Evolutionary conservation across 2,113 vertebrate species (phyloP).

Genomic region (Rissa tridactyla): DNA sequence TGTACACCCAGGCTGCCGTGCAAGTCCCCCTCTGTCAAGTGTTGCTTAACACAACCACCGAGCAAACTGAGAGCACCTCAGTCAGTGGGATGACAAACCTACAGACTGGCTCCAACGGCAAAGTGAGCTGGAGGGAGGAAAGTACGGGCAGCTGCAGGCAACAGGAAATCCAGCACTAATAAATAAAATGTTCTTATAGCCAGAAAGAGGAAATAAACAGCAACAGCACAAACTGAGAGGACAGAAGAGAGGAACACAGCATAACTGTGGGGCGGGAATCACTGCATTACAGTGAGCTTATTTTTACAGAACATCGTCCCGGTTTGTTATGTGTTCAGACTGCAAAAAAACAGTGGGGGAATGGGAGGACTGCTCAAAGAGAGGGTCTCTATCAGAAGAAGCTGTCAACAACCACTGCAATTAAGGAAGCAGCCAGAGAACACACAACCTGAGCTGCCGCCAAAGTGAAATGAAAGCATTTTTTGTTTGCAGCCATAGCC

Average conservation of each 20-base stretch:
- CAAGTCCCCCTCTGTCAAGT: neutral
- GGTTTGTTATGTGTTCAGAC: neutral
- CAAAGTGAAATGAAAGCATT: constrained; percentile 53
- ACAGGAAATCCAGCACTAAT: constrained; percentile 58
- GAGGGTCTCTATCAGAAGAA: constrained; percentile 47
- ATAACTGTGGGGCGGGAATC: neutral
- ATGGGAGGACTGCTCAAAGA: constrained; percentile 21
- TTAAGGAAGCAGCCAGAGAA: constrained; percentile 56
- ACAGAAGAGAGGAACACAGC: constrained; percentile 19
- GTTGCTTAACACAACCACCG: neutral
- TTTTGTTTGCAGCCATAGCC: constrained; percentile 43
- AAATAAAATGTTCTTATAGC: constrained; percentile 46
- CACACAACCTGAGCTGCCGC: constrained; percentile 9
- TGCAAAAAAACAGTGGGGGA: neutral
- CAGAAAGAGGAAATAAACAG: constrained; percentile 64
- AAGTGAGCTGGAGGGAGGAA: neutral
- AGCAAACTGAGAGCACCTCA: neutral
- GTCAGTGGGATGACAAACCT: neutral
- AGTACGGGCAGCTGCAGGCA: constrained; percentile 42
- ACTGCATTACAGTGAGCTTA: constrained; percentile 40
- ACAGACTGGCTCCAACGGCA: neutral
- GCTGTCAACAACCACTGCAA: constrained; percentile 57
- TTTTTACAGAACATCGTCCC: neutral
- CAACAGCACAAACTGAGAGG: constrained; percentile 13
- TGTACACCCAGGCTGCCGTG: neutral